phyloP scores from a whole-genome alignment of 1,140 invertebrate species.

The Drosophila funebris region DNA sequence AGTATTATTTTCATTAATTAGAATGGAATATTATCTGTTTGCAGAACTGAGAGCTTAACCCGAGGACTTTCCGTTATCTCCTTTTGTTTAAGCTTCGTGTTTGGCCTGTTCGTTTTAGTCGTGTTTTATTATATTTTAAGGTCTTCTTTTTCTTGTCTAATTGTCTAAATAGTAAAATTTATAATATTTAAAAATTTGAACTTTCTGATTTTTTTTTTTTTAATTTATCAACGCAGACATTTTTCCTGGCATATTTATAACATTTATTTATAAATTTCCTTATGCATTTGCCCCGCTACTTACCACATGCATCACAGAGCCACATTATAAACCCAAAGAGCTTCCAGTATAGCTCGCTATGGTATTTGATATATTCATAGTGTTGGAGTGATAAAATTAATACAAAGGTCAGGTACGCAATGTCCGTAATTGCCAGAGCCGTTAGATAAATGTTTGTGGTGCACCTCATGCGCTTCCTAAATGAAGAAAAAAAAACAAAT shows the following conservation, averaged over 20 bases:
- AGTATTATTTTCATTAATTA: constrained; percentile 6
- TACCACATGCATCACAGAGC: constrained; percentile 75
- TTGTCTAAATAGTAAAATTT: no score
- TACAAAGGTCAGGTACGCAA: constrained; percentile 88
- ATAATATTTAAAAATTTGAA: no score
- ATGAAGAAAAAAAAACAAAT: constrained; percentile 41
- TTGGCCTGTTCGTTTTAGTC: not conserved
- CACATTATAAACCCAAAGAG: constrained; percentile 71
- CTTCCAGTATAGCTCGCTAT: constrained; percentile 66
- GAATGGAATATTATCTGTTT: not conserved
- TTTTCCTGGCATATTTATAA: no score
- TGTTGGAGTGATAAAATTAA: constrained; percentile 88
- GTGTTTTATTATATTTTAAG: not conserved
- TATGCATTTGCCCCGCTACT: constrained; percentile 30
- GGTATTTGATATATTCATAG: constrained; percentile 85
- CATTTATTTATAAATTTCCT: not conserved
- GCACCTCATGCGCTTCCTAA: constrained; percentile 88
- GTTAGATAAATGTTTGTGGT: constrained; percentile 91
- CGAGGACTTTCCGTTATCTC: not conserved
- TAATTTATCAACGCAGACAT: no score
- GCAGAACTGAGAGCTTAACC: not conserved
- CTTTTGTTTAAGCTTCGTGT: not conserved
- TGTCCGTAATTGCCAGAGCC: constrained; percentile 89
- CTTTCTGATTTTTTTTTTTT: no score
- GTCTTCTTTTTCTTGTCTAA: not conserved